These are phyloP conservation scores for Dermochelys coriacea DNA, from an alignment of 2,797 vertebrate species.

Conservation along the genomic window DNA sequence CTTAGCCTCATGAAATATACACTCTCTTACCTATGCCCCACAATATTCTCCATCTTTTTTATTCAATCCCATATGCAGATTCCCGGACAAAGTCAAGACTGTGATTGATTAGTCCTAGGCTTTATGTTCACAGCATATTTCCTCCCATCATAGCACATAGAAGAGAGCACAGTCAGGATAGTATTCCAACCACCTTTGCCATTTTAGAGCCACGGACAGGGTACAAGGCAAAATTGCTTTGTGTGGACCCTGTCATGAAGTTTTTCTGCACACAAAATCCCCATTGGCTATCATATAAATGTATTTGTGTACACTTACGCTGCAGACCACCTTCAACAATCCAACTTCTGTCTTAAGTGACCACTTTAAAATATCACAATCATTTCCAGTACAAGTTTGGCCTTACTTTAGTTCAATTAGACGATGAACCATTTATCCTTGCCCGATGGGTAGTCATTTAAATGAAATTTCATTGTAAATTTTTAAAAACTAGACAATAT, in stretches of 20 bases:
- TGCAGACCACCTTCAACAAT: background rate
- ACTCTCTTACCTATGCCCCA: background rate
- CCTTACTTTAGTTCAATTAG: background rate
- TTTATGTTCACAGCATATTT: background rate
- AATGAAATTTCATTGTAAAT: background rate
- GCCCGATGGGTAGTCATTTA: background rate
- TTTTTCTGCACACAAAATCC: background rate
- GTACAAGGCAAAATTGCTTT: background rate
- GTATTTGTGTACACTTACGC: background rate
- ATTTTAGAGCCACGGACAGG: background rate
- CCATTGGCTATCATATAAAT: rapidly evolving
- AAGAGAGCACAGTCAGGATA: background rate
- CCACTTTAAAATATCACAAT: background rate
- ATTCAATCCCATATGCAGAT: background rate
- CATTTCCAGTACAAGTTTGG: background rate
- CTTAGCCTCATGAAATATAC: background rate
- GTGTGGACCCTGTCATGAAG: background rate
- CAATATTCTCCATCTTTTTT: background rate
- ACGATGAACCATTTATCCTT: background rate
- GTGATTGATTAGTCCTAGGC: background rate
- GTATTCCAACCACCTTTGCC: background rate
- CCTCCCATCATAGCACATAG: background rate
- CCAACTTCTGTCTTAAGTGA: background rate
- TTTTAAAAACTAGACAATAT: background rate
- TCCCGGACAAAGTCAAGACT: background rate